Conservation (phyloP, 2,113 vertebrate genomes). For the Orycteropus afer region DNA sequence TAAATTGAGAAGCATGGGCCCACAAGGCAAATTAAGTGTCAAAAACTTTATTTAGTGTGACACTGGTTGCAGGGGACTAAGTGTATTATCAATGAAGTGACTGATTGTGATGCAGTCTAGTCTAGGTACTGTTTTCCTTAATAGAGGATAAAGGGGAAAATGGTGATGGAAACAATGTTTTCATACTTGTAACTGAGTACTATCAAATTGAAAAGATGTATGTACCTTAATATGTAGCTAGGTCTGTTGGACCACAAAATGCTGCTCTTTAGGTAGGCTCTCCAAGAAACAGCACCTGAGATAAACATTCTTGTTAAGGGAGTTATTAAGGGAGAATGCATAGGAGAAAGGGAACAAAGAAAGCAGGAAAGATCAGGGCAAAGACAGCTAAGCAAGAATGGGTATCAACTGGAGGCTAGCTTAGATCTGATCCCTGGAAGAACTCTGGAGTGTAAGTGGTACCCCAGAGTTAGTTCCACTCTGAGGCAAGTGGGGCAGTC, state of each 20-base stretch:
- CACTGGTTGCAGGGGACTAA: background rate
- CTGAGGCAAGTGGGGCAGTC: background rate
- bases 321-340: background rate
- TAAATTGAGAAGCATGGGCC: background rate
- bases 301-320: background rate
- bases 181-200: background rate
- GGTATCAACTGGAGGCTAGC: background rate
- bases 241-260: background rate
- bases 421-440: background rate
- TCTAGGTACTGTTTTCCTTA: background rate
- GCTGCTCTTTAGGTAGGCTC: background rate
- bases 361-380: background rate
- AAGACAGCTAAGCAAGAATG: background rate
- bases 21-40: constrained; percentile 29
- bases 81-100: background rate
- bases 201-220: background rate
- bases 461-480: background rate
- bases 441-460: background rate
- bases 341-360: background rate
- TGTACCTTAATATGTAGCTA: background rate
- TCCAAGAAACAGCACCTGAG: background rate
- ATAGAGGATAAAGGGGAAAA: background rate
- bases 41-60: background rate
- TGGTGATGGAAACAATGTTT: background rate
- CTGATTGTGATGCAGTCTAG: background rate